Percentiles rank a stretch among this genome's conserved stretches.
These are phyloP conservation scores for Neocrepidodera transversa DNA, from an alignment of 2,888 invertebrate species.

Conservation along the genomic window DNA sequence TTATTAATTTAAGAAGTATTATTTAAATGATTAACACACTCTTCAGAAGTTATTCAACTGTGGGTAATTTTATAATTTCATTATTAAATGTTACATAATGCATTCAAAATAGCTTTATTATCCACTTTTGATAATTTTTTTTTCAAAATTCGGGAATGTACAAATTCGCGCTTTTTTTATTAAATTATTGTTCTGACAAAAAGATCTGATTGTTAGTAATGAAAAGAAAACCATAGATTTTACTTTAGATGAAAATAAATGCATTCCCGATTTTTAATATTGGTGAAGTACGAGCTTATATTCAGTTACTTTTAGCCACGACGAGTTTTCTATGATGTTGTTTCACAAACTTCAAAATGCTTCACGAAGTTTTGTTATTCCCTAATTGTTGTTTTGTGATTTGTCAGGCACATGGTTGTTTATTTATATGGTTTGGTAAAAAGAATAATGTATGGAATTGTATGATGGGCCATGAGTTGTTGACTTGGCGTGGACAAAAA, in stretches of 20 bases:
- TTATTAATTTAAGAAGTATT: too few species aligned
- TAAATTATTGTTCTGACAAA: too few species aligned
- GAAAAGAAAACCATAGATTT: too few species aligned
- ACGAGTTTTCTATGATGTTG: slow-evolving; percentile 34
- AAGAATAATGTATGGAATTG: slow-evolving; percentile 56
- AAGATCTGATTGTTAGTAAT: too few species aligned
- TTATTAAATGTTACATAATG: too few species aligned
- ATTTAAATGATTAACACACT: too few species aligned
- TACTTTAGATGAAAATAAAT: too few species aligned
- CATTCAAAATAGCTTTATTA: too few species aligned
- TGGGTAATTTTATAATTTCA: too few species aligned
- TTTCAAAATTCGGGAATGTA: not conserved
- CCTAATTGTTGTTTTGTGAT: slow-evolving; percentile 61
- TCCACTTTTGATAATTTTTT: not conserved
- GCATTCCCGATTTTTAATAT: not conserved
- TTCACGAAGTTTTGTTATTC: slow-evolving; percentile 30
- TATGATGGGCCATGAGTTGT: slow-evolving; percentile 50
- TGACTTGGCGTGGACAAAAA: slow-evolving; percentile 47
- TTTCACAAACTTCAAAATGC: slow-evolving; percentile 29
- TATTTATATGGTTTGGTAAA: slow-evolving; percentile 61
- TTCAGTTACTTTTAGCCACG: slow-evolving; percentile 33
- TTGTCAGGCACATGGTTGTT: slow-evolving; percentile 61
- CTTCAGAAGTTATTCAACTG: too few species aligned
- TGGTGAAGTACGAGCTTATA: not conserved
- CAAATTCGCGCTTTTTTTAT: too few species aligned